These are phyloP conservation scores for Leucozona laternaria DNA, from an alignment of 2,888 invertebrate species.

Conservation along the genomic window DNA sequence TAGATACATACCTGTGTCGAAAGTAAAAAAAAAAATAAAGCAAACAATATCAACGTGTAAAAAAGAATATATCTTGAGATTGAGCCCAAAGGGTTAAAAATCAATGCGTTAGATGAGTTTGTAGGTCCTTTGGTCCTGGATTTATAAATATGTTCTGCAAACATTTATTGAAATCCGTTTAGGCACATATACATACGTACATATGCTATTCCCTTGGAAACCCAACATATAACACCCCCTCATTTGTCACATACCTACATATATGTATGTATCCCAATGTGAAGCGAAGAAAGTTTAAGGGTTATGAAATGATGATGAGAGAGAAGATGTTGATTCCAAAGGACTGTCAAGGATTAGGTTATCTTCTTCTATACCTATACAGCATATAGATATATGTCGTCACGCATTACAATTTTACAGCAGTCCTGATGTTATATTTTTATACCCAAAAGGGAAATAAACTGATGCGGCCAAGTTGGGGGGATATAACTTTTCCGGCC, in stretches of 20 bases:
- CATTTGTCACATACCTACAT: neutral
- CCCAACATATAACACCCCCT: neutral
- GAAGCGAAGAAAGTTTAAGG: conserved; percentile 22
- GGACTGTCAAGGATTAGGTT: conserved; percentile 69
- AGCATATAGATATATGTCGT: conserved; percentile 45
- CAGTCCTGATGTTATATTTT: no score
- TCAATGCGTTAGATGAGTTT: conserved; percentile 59
- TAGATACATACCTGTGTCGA: neutral
- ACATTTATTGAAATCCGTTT: conserved; percentile 72
- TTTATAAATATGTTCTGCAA: conserved; percentile 66
- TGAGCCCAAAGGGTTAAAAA: conserved; percentile 65
- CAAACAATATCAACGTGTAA: conserved; percentile 36
- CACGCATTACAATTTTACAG: conserved; percentile 57
- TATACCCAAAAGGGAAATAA: neutral
- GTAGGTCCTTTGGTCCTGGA: conserved; percentile 48
- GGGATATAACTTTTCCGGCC: conserved; percentile 22
- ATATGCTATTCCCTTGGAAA: conserved; percentile 49
- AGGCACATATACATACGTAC: conserved; percentile 36
- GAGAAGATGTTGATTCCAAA: conserved; percentile 41
- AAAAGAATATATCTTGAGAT: conserved; percentile 16
- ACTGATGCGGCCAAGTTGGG: conserved; percentile 46
- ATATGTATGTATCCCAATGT: conserved; percentile 24
- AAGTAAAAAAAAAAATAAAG: conserved; percentile 19
- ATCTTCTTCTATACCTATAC: conserved; percentile 58
- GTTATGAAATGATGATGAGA: conserved; percentile 16